These are phyloP conservation scores for Anguilla pacifica DNA, from an alignment of 2,797 vertebrate genomes.

Conservation along the genomic window DNA sequence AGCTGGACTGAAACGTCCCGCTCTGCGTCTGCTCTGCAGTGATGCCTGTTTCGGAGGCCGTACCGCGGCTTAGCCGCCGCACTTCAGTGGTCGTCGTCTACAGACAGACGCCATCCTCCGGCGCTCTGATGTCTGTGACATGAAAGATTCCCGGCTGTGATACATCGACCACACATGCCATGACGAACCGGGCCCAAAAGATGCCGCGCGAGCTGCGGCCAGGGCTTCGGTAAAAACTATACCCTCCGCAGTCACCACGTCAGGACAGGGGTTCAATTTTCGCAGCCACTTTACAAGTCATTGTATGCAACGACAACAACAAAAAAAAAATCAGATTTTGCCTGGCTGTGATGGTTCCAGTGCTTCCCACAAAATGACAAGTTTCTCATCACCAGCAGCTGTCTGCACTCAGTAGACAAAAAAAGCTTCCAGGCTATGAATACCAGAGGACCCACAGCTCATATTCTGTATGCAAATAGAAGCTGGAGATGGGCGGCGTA, in stretches of 20 bases:
- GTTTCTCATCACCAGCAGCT: neutral
- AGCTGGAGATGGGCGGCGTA: neutral
- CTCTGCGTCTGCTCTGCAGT: neutral
- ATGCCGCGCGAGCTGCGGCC: neutral
- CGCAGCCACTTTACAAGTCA: neutral
- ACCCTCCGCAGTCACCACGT: neutral
- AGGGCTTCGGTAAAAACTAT: neutral
- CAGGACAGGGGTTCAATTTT: neutral
- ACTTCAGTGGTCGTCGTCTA: neutral
- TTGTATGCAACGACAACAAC: neutral
- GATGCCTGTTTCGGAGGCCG: neutral
- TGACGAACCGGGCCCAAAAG: neutral
- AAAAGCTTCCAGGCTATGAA: neutral
- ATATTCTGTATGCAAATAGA: conserved; percentile 17
- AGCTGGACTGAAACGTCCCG: neutral
- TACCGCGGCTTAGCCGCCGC: neutral
- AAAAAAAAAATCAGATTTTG: neutral
- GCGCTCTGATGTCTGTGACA: neutral
- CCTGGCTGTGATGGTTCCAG: neutral
- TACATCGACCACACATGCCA: neutral
- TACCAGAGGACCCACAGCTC: neutral
- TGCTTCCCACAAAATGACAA: neutral
- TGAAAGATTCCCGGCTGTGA: conserved; percentile 2
- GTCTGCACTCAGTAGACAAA: neutral
- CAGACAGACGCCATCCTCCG: neutral